A percentile compares a stretch with the other conserved stretches of the same genome.
phyloP scores from a whole-genome alignment of 2,888 invertebrate genomes.

The Drosophila parthenogenetica region DNA sequence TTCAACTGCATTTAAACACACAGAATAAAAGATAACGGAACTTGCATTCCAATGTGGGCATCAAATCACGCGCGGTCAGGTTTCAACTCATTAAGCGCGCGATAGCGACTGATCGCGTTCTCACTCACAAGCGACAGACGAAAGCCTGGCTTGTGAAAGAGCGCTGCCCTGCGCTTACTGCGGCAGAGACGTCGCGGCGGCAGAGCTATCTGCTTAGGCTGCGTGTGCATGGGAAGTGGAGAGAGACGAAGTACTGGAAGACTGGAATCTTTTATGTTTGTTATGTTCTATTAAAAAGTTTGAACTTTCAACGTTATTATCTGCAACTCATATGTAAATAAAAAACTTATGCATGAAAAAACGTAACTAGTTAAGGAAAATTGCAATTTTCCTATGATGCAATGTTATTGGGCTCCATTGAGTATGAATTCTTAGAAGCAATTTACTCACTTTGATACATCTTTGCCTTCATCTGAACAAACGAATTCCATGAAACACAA shows the following conservation, averaged over 20 bases:
- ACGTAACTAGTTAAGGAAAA: neutral
- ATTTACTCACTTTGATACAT: slow-evolving; percentile 16
- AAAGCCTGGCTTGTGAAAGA: neutral
- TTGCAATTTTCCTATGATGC: neutral
- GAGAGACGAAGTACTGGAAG: no score
- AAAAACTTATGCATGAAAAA: neutral
- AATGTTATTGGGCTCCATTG: neutral
- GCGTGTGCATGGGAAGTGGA: no score
- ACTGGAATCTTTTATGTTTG: no score
- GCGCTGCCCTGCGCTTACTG: no score
- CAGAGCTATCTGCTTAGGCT: no score
- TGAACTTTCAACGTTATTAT: no score
- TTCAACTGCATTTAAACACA: no score
- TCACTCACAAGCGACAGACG: neutral
- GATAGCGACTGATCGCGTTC: neutral
- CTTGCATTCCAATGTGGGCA: neutral
- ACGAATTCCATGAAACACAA: slow-evolving; percentile 4
- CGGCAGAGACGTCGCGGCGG: no score
- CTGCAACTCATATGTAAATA: no score
- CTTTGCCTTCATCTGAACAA: neutral
- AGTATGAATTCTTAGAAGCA: neutral
- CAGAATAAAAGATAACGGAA: neutral
- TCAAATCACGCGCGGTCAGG: neutral
- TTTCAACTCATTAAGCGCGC: neutral
- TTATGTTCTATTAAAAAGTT: no score